Evolutionary conservation across 2,797 vertebrate genomes (phyloP).

Genomic region (Xiphorhynchus erythropygius): DNA sequence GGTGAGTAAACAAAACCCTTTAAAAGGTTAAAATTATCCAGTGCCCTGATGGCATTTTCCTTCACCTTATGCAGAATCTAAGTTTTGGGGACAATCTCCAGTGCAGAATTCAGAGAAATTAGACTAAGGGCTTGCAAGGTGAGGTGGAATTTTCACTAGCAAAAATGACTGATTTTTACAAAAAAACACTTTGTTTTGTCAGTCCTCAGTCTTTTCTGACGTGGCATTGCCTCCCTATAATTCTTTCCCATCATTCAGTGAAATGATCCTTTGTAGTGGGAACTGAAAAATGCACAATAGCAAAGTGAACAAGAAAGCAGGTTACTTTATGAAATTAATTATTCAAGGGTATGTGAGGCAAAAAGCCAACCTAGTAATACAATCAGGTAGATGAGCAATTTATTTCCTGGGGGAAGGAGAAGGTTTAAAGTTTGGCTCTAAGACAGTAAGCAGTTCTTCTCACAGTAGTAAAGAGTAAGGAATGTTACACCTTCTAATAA

Average conservation of each 20-base stretch:
- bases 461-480: neutral
- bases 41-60: neutral
- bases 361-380: constrained; percentile 53
- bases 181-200: neutral
- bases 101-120: neutral
- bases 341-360: constrained; percentile 35
- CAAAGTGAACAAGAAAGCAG: neutral
- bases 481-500: constrained; percentile 8
- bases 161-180: neutral
- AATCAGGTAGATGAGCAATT: constrained; percentile 24
- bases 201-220: neutral
- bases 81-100: neutral
- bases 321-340: constrained; percentile 47
- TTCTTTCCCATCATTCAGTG: neutral
- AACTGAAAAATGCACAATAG: constrained; percentile 31
- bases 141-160: neutral
- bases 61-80: neutral
- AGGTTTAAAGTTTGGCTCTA: constrained; percentile 35
- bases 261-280: neutral
- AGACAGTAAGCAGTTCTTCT: constrained; percentile 9
- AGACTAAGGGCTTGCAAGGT: fast-evolving
- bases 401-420: neutral
- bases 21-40: neutral
- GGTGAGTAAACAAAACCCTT: neutral
- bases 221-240: neutral